Evolutionary conservation across 1,140 invertebrate genomes (phyloP).

Genomic region (Drosophila trapezifrons): DNA sequence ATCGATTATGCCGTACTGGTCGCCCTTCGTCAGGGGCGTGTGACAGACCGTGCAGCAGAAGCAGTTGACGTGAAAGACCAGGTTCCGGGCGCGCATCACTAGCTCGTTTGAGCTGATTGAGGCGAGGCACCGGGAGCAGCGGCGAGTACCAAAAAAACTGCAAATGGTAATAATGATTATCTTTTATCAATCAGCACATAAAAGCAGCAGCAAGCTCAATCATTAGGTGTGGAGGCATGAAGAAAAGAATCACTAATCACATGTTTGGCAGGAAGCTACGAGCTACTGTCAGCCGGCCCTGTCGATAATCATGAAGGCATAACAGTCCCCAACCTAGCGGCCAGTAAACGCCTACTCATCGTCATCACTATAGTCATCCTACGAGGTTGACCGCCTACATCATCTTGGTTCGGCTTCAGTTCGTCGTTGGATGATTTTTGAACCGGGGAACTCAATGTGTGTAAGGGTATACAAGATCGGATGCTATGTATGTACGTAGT

Average conservation of each 20-base stretch:
- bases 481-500: not conserved
- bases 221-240: conserved; percentile 53
- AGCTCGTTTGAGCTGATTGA: conserved; percentile 96
- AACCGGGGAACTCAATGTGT: not conserved
- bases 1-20: conserved; percentile 96
- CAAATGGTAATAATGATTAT: conserved; percentile 63
- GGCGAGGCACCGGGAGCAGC: conserved; percentile 94
- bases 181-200: conserved; percentile 12
- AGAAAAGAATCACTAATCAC: conserved; percentile 62
- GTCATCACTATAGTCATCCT: conserved; percentile 13
- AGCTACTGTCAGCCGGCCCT: conserved; percentile 21
- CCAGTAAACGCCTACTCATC: conserved; percentile 72
- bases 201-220: conserved; percentile 29
- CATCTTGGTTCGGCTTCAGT: conserved; percentile 2
- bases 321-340: not conserved
- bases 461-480: not conserved
- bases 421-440: conserved; percentile 21
- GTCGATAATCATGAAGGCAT: conserved; percentile 34
- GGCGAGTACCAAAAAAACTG: conserved; percentile 92
- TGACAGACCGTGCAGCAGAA: conserved; percentile 97
- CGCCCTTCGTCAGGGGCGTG: conserved; percentile 92
- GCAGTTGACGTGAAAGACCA: conserved; percentile 97
- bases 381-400: not conserved
- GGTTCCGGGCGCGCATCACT: conserved; percentile 96
- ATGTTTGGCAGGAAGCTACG: conserved; percentile 61